phyloP scores from a whole-genome alignment of 1,140 invertebrate species.

The Mya arenaria region DNA sequence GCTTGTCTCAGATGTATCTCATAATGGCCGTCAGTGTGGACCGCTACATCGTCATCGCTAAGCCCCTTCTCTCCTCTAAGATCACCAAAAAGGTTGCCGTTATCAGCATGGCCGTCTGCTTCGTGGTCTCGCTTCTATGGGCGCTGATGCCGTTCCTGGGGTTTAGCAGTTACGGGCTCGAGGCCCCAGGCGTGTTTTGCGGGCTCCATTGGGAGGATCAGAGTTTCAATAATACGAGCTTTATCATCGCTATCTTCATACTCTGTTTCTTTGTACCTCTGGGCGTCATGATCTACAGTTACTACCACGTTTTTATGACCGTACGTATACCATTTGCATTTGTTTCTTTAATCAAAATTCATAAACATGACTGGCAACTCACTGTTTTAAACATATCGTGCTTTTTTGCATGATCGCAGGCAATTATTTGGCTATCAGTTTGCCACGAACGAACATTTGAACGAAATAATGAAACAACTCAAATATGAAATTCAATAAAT shows the following conservation, averaged over 20 bases:
- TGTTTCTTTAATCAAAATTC: no score
- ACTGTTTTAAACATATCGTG: no score
- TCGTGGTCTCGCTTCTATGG: conserved; percentile 62
- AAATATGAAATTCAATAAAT: no score
- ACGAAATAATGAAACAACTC: no score
- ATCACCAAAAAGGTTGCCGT: conserved; percentile 65
- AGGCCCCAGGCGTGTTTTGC: conserved; percentile 66
- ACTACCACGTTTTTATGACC: conserved; percentile 64
- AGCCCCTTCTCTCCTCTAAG: conserved; percentile 59
- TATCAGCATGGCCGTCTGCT: conserved; percentile 45
- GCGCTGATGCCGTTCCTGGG: conserved; percentile 66
- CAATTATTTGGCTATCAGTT: no score
- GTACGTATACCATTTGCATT: conserved; percentile 64
- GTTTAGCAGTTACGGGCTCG: conserved; percentile 69
- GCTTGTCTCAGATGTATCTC: conserved; percentile 65
- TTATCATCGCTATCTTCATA: conserved; percentile 65
- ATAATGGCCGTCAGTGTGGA: conserved; percentile 69
- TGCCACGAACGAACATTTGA: no score
- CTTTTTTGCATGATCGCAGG: no score
- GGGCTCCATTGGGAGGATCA: conserved; percentile 65
- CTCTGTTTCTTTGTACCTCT: conserved; percentile 68
- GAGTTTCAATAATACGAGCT: conserved; percentile 53
- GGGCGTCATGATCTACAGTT: conserved; percentile 65
- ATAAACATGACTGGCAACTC: no score
- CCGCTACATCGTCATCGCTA: conserved; percentile 72